Evolutionary conservation across 2,113 vertebrate species (phyloP), one percentile per base, ranked within the genome.

Genomic region (Alaudala cheleensis): DNA sequence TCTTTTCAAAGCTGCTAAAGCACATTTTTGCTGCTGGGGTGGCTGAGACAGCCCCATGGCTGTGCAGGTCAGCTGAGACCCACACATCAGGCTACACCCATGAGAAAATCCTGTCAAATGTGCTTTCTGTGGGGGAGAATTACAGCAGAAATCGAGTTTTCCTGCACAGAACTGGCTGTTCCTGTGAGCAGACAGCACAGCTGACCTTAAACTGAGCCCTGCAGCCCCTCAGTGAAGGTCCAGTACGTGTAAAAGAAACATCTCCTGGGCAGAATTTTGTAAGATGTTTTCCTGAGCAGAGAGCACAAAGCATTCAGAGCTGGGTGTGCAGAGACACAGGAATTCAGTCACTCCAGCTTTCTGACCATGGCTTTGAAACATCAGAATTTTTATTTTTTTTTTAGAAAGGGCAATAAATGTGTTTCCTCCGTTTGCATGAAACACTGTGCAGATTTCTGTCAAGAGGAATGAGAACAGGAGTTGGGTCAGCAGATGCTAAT

Each of bases 391-490:
- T 37, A 37, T 37, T 37, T 37, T 37, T 37, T 37, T 37, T 96
- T 95, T 58, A 94, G 87, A 91, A 96, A 95, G 72, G 77, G 93
- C 92, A 96, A 93, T 97, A 96, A 97, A 95, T 60, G 89, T 94
- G 95, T 92, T 95, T 96, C 95, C 95, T 93, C 88, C 93, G 92
- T 77, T 95, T 94, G 92, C 81, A 58, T 92, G 65, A 89, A 91
- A 93, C 90, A 94, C 85, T 97, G 92, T 86, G 90, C 94, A 96
- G 95, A 92, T 95, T 96, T 84, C 94, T 96, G 95, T 97, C 95
- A 95, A 0, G 61, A 92, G 83, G 92, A 97, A 97, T 96, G 97
- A 96, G 95, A 97, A 97, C 95, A 97, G 96, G 83, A 96, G 96
- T 97, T 95, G 92, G 97, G 95, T 96, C 94, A 95, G 91, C 84